Conservation (phyloP, 2,888 invertebrate species). For the Drosophila diplacantha region DNA sequence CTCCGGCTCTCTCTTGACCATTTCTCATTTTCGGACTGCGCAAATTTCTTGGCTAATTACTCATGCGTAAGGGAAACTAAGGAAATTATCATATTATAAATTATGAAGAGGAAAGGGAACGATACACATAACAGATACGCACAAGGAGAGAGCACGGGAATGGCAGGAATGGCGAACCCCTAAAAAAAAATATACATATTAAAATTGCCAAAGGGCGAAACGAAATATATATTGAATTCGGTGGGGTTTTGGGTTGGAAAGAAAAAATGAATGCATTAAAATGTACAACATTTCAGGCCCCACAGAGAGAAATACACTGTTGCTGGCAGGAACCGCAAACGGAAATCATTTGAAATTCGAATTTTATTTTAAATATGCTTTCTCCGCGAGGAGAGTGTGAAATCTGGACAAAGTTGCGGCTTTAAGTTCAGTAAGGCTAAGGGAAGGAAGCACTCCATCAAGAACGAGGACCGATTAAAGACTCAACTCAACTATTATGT, state of each 20-base stretch:
- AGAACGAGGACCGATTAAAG: too few relatives aligned
- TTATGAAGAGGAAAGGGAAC: background rate
- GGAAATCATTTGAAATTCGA: slow-evolving; percentile 28
- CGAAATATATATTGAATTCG: slow-evolving; percentile 33
- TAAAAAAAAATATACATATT: slow-evolving; percentile 20
- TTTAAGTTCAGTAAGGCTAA: background rate
- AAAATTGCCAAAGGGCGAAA: slow-evolving; percentile 36
- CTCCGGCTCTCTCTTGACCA: background rate
- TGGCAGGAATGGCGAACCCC: background rate
- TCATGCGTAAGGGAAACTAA: slow-evolving; percentile 69
- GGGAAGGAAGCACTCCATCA: too few relatives aligned
- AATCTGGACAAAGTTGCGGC: background rate
- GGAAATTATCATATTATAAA: slow-evolving; percentile 35
- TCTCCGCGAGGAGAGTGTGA: background rate
- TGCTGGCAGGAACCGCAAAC: slow-evolving; percentile 17
- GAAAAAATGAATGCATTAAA: slow-evolving; percentile 30
- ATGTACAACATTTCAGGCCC: slow-evolving; percentile 19
- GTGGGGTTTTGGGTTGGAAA: background rate
- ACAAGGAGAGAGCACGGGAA: background rate
- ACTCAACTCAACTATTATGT: background rate
- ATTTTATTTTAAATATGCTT: slow-evolving; percentile 12
- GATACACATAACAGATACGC: background rate
- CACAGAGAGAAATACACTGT: slow-evolving; percentile 25
- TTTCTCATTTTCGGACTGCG: slow-evolving; percentile 15
- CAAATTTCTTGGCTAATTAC: slow-evolving; percentile 55